These are phyloP conservation scores for Drosophila kokeensis DNA, from an alignment of 2,888 invertebrate species.

Conservation along the genomic window DNA sequence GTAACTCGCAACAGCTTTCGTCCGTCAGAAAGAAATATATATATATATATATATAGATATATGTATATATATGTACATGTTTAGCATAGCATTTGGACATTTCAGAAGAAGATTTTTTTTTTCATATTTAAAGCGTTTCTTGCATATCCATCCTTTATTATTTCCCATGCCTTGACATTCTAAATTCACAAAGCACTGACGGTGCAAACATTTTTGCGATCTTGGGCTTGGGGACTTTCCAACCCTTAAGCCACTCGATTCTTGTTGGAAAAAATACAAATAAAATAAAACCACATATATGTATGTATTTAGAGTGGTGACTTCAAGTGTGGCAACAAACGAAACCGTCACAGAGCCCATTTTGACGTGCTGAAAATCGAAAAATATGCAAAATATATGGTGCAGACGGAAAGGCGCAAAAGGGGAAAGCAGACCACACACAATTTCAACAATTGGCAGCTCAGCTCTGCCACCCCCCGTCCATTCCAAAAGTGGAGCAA, in stretches of 20 bases:
- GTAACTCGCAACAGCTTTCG: too few species aligned
- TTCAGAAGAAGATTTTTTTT: neutral
- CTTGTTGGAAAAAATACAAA: neutral
- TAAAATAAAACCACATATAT: neutral
- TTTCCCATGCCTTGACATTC: neutral
- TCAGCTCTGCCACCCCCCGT: conserved; percentile 5
- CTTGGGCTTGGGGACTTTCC: neutral
- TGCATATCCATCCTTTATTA: neutral
- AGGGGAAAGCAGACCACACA: conserved; percentile 24
- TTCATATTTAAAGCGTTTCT: neutral
- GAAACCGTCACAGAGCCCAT: conserved; percentile 24
- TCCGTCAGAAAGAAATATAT: neutral
- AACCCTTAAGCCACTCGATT: neutral
- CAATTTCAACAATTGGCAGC: conserved; percentile 47
- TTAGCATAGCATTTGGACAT: neutral
- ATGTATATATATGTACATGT: neutral
- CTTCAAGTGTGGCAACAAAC: conserved; percentile 38
- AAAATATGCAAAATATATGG: conserved; percentile 48
- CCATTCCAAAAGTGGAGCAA: conserved; percentile 20
- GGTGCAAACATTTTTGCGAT: neutral
- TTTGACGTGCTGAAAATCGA: conserved; percentile 31
- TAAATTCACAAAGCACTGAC: neutral
- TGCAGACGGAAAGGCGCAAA: conserved; percentile 15
- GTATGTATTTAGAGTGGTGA: conserved; percentile 1
- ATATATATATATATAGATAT: neutral